Evolutionary conservation across 1,140 invertebrate genomes (phyloP).

Genomic region (Heliothis subflexa): DNA sequence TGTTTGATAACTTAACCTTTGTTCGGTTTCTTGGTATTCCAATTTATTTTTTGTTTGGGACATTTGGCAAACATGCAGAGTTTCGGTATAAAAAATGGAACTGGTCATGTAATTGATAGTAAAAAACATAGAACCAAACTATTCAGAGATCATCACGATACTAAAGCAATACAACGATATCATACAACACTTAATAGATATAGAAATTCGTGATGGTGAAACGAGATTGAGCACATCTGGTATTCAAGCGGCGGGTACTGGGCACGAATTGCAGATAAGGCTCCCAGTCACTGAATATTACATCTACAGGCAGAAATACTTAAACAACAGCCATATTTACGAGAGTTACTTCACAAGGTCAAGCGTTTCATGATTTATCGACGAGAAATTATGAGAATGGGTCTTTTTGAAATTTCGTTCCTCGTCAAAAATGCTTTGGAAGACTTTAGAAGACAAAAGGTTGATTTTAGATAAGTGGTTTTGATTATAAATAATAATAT

Average conservation of each 20-base stretch:
- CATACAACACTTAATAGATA: constrained; percentile 34
- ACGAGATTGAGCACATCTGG: constrained; percentile 39
- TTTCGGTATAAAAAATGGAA: not conserved
- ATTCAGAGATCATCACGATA: not conserved
- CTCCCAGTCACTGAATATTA: constrained; percentile 29
- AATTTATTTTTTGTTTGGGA: constrained; percentile 3
- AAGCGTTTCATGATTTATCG: constrained; percentile 25
- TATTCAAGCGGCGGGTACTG: constrained; percentile 29
- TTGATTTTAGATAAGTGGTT: not conserved
- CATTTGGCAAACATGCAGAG: not conserved
- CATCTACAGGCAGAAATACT: constrained; percentile 37
- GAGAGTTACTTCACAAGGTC: constrained; percentile 15
- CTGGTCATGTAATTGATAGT: not conserved
- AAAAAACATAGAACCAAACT: not conserved
- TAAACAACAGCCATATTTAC: constrained; percentile 22
- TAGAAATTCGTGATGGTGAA: constrained; percentile 30
- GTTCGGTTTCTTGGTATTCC: constrained; percentile 12
- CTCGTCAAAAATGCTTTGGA: not conserved
- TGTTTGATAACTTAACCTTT: constrained; percentile 2
- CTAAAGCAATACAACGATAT: not conserved
- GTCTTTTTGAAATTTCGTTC: not conserved
- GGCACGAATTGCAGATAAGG: constrained; percentile 38
- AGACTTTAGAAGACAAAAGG: not conserved
- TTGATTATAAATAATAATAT: not conserved
- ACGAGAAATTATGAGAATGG: not conserved